A percentile compares a stretch with the other conserved stretches of the same genome.
Evolutionary conservation across 2,888 invertebrate genomes (phyloP).

Genomic region (Chorisops tibialis): DNA sequence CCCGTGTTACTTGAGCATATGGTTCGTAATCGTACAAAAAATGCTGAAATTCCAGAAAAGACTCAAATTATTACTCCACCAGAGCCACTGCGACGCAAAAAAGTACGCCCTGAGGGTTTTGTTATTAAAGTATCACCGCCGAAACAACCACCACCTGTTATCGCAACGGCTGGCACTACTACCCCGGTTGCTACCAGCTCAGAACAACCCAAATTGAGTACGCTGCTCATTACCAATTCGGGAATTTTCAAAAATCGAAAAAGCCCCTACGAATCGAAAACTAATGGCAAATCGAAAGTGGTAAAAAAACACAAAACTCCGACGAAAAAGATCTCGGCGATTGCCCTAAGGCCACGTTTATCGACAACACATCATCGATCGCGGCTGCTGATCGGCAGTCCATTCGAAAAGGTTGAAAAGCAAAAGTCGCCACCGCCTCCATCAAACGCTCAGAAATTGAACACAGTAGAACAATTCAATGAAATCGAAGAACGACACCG

Average conservation of each 20-base stretch:
- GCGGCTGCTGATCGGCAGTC: neutral
- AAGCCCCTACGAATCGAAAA: constrained; percentile 36
- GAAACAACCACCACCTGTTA: neutral
- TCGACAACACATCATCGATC: constrained; percentile 11
- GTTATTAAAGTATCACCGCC: neutral
- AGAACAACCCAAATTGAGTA: constrained; percentile 3
- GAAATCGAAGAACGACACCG: constrained; percentile 64
- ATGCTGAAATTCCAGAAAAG: neutral
- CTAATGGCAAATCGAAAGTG: constrained; percentile 31
- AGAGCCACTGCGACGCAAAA: neutral
- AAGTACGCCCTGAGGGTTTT: neutral
- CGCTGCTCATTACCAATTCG: constrained; percentile 7
- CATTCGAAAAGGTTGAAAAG: neutral
- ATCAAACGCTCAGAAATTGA: neutral
- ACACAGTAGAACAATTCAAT: constrained; percentile 48
- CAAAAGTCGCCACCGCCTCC: neutral
- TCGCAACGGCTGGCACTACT: neutral
- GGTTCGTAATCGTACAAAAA: constrained; percentile 48
- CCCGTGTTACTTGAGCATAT: constrained; percentile 58
- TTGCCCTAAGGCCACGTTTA: constrained; percentile 18
- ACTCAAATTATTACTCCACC: neutral
- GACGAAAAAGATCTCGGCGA: constrained; percentile 2
- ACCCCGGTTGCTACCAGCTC: neutral
- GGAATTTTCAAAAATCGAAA: constrained; percentile 33
- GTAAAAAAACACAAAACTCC: constrained; percentile 32